Evolutionary conservation across 2,113 vertebrate species (phyloP).

Genomic region (Pteruthius melanotis): DNA sequence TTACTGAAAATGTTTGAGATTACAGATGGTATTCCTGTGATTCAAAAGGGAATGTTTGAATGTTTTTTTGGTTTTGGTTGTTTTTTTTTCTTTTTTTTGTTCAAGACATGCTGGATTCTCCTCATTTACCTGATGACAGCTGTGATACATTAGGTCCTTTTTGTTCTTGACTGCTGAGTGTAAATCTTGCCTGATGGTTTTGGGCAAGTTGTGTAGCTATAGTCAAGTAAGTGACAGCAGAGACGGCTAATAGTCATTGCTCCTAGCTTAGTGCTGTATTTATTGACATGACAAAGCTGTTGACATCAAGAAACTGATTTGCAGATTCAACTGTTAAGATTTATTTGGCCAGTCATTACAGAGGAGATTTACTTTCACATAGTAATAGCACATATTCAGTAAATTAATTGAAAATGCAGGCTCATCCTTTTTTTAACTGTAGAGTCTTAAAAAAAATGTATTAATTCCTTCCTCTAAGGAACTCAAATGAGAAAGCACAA

Average conservation of each 20-base stretch:
- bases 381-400: neutral
- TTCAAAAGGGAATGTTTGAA: neutral
- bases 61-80: neutral
- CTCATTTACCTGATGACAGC: conserved; percentile 9
- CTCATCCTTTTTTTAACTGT: neutral
- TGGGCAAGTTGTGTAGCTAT: neutral
- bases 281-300: neutral
- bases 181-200: conserved; percentile 2
- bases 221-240: neutral
- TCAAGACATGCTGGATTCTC: neutral
- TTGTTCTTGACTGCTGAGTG: neutral
- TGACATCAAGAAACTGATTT: neutral
- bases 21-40: neutral
- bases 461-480: neutral
- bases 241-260: neutral
- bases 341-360: neutral
- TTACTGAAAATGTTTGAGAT: neutral
- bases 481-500: neutral
- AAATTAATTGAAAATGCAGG: neutral
- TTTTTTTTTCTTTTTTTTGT: neutral
- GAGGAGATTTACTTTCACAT: neutral
- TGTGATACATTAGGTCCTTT: neutral
- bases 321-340: neutral
- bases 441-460: neutral
- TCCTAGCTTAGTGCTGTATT: neutral